A percentile compares a stretch with the other conserved stretches of the same genome.
These are phyloP conservation scores for Xenotilapia leptura DNA, from an alignment of 2,113 vertebrate species.

Conservation along the genomic window DNA sequence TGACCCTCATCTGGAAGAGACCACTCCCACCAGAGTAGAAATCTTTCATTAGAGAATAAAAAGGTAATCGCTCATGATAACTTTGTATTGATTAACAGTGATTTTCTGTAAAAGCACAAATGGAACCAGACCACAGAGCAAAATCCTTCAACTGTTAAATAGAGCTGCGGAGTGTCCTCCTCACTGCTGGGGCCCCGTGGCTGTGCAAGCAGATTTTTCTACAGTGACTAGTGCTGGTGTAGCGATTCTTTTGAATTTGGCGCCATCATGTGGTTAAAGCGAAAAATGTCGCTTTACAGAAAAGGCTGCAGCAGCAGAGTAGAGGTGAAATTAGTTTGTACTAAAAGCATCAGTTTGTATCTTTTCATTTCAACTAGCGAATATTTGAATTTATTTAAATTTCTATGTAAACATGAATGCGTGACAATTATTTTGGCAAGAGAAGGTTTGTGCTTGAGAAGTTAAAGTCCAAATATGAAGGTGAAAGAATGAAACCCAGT, in stretches of 20 bases:
- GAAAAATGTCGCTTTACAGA: not conserved
- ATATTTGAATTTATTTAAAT: not conserved
- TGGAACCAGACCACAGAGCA: not conserved
- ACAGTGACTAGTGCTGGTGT: not conserved
- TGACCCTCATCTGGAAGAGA: not conserved
- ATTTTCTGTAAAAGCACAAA: not conserved
- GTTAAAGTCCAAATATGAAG: not conserved
- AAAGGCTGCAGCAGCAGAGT: not conserved
- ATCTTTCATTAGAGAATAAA: not conserved
- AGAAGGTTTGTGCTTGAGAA: not conserved
- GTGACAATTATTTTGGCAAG: not conserved
- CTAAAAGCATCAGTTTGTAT: not conserved
- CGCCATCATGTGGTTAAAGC: slow-evolving; percentile 26
- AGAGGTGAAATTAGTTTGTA: not conserved
- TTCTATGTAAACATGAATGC: not conserved
- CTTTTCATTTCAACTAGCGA: not conserved
- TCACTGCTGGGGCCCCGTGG: not conserved
- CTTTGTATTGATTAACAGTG: not conserved
- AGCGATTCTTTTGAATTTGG: not conserved
- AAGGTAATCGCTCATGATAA: not conserved
- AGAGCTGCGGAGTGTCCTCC: not conserved
- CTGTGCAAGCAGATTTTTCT: not conserved
- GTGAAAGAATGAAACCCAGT: not conserved
- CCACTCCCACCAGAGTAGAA: not conserved
- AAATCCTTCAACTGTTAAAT: not conserved